Evolutionary conservation across 2,113 vertebrate species (phyloP), one percentile per base, ranked within the genome.

Genomic region (Mormyrus lacerda): DNA sequence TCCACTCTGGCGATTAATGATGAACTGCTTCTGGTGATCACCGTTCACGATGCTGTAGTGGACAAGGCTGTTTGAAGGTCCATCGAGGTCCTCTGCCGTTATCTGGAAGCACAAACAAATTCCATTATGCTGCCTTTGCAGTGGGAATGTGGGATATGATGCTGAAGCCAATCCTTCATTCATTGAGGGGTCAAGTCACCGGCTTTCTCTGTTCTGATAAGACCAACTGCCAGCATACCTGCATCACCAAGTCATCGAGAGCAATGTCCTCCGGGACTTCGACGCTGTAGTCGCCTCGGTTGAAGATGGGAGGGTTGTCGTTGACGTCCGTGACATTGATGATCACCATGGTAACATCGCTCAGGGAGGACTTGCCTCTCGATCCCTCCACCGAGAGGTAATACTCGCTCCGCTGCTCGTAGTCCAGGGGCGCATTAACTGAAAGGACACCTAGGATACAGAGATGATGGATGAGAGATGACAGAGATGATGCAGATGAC

Each of bases 291-390:
- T 94, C 94, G 0, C 95, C 95, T 76, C 93, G 96, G 85, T 92
- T 91, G 89, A 99, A 99, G 87, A 93, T 92, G 0, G 98, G 98
- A 0, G 93, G 58, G 0, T 99, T 97, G 91, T 99, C 98, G 0
- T 99, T 99, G 73, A 98, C 91, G 79, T 99, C 98, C 0, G 97
- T 98, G 92, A 99, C 93, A 87, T 98, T 98, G 93, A 99, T 94
- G 91, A 98, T 94, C 0, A 99, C 93, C 17, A 95, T 98, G 91
- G 96, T 96, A 89, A 97, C 93, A 85, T 99, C 98, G 0, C 94
- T 96, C 89, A 98, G 95, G 24, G 97, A 94, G 10, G 96, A 95
- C 91, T 95, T 95, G 47, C 96, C 97, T 1, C 97, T 96, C 0
- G 94, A 96, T 9, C 98, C 98, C 90, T 99, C 98, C 0, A 99